A percentile compares a stretch with the other conserved stretches of the same genome.
These are phyloP conservation scores for Rotaria magnacalcarata DNA, from an alignment of 2,888 invertebrate genomes.

Conservation along the genomic window DNA sequence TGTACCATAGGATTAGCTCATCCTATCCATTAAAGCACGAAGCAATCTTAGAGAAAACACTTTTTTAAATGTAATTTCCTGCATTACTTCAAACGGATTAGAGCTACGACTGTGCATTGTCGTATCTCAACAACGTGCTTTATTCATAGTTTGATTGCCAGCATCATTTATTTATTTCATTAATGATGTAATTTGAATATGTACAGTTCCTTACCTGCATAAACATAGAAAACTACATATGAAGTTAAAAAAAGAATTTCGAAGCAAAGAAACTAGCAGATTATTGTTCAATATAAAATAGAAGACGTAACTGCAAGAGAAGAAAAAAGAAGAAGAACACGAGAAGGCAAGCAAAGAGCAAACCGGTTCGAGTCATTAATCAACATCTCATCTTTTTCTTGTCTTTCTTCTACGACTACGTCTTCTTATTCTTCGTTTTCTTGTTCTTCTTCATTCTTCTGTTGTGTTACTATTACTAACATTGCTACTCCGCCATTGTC, in stretches of 20 bases:
- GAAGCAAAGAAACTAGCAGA: not conserved
- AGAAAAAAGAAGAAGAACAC: not conserved
- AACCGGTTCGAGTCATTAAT: not conserved
- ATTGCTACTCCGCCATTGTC: not conserved
- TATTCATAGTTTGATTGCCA: not conserved
- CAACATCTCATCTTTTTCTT: slow-evolving; percentile 15
- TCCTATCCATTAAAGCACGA: not conserved
- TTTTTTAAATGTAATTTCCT: slow-evolving; percentile 9
- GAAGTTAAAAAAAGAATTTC: not conserved
- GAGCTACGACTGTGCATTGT: not conserved
- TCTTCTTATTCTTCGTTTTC: not conserved
- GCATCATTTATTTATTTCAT: not conserved
- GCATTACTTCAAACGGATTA: not conserved
- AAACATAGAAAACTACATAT: not conserved
- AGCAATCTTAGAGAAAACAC: not conserved
- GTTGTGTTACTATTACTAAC: not conserved
- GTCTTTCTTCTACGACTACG: not conserved
- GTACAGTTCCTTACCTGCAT: not conserved
- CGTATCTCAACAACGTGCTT: not conserved
- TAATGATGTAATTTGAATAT: not conserved
- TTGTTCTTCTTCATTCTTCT: not conserved
- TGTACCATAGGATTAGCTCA: not conserved
- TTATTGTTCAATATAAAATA: not conserved
- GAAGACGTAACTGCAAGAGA: not conserved
- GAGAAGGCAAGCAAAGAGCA: not conserved